Evolutionary conservation across 1,140 invertebrate species (phyloP).

Genomic region (Thalassaphorura encarpata): DNA sequence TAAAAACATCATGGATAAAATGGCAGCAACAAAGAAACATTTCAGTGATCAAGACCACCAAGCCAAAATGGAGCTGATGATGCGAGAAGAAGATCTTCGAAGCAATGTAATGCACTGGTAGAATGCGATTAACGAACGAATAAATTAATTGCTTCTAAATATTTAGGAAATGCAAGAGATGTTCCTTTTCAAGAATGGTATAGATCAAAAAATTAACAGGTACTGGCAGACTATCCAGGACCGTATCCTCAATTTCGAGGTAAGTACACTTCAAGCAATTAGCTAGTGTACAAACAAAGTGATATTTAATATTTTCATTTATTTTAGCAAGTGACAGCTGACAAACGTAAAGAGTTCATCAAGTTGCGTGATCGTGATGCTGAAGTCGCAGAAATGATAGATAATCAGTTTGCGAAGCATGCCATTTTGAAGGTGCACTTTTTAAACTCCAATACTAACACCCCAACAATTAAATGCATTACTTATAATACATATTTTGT

Average conservation of each 20-base stretch:
- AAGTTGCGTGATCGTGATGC: slow-evolving; percentile 14
- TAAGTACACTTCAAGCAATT: not conserved
- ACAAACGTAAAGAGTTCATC: slow-evolving; percentile 4
- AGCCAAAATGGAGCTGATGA: slow-evolving; percentile 11
- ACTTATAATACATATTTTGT: not conserved
- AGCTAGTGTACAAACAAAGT: too few relatives aligned
- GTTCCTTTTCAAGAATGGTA: not conserved
- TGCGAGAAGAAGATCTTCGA: slow-evolving; percentile 9
- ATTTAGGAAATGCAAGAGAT: not conserved
- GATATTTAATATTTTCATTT: too few relatives aligned
- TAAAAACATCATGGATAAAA: slow-evolving; percentile 9
- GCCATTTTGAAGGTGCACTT: slow-evolving; percentile 9
- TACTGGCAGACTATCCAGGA: not conserved
- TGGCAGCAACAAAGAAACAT: not conserved
- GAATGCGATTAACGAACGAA: not conserved
- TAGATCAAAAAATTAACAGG: not conserved
- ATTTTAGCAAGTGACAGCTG: not conserved
- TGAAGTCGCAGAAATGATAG: slow-evolving; percentile 6
- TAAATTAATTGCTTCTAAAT: not conserved
- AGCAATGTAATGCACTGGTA: slow-evolving; percentile 12
- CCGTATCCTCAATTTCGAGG: not conserved
- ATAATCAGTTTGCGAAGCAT: slow-evolving; percentile 14
- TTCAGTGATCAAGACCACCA: slow-evolving; percentile 15
- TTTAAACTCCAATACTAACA: not conserved
- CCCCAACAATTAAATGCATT: not conserved